These are phyloP conservation scores for Pseudomyrmex pallidus DNA, from an alignment of 1,140 invertebrate species.

Conservation along the genomic window DNA sequence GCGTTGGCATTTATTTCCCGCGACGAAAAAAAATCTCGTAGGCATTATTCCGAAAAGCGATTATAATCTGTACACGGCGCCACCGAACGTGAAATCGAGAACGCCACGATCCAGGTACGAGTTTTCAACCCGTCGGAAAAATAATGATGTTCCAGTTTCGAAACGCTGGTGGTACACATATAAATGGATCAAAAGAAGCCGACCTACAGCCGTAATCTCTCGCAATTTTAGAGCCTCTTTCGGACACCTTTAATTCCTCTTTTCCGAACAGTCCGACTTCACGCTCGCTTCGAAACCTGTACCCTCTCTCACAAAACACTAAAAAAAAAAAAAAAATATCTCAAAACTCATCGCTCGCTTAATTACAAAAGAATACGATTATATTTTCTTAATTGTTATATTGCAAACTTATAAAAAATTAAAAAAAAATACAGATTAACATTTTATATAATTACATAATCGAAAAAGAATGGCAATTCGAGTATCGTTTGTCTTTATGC, in stretches of 20 bases:
- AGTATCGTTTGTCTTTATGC: background rate
- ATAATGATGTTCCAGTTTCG: slow-evolving; percentile 74
- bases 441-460: no score
- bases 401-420: no score
- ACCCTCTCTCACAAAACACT: slow-evolving; percentile 18
- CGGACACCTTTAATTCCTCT: slow-evolving; percentile 68
- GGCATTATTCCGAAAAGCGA: slow-evolving; percentile 62
- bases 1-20: background rate
- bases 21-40: slow-evolving; percentile 10
- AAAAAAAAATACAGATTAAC: no score
- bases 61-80: slow-evolving; percentile 59
- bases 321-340: slow-evolving; percentile 17
- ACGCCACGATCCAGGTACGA: slow-evolving; percentile 38
- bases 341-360: slow-evolving; percentile 16
- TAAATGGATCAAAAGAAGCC: slow-evolving; percentile 70
- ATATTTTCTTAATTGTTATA: slow-evolving; percentile 54
- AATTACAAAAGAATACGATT: slow-evolving; percentile 58
- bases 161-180: slow-evolving; percentile 43
- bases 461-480: background rate
- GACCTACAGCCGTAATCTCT: slow-evolving; percentile 62
- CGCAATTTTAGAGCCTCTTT: slow-evolving; percentile 69
- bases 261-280: slow-evolving; percentile 65
- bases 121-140: slow-evolving; percentile 65
- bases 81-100: slow-evolving; percentile 70
- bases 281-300: slow-evolving; percentile 23